Evolutionary conservation across 2,888 invertebrate species (phyloP).

Genomic region (Cataglyphis rosenhaueri): DNA sequence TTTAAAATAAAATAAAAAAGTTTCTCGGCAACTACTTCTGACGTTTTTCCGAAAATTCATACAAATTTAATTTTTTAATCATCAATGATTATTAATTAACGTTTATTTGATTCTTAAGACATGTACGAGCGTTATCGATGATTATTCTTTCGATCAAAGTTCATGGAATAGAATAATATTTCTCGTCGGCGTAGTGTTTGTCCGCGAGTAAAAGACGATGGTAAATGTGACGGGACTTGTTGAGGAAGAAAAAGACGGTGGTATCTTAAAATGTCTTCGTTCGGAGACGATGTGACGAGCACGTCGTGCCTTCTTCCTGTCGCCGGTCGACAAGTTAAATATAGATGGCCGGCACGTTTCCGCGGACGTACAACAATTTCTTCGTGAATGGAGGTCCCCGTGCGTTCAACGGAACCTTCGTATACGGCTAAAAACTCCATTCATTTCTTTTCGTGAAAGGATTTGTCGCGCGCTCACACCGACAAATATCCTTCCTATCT

Average conservation of each 20-base stretch:
- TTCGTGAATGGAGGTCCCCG: constrained; percentile 82
- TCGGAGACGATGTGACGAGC: constrained; percentile 79
- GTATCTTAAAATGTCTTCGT: constrained; percentile 71
- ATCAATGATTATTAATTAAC: no score
- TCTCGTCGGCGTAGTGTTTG: constrained; percentile 37
- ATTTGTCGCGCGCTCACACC: background rate
- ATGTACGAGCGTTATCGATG: no score
- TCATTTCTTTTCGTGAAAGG: constrained; percentile 43
- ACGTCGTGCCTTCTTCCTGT: constrained; percentile 83
- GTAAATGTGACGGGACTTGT: constrained; percentile 46
- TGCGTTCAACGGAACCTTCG: constrained; percentile 31
- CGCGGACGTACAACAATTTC: constrained; percentile 82
- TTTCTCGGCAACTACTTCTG: no score
- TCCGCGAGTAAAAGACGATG: constrained; percentile 46
- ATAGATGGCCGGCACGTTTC: constrained; percentile 81
- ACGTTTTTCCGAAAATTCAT: no score
- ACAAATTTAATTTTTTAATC: no score
- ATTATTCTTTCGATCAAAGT: constrained; percentile 8
- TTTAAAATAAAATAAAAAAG: no score
- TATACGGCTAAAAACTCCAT: constrained; percentile 17
- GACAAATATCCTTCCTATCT: constrained; percentile 2
- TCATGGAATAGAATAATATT: constrained; percentile 26
- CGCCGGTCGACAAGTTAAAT: constrained; percentile 83
- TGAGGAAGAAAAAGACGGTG: constrained; percentile 57
- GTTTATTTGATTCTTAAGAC: no score